A percentile compares a stretch with the other conserved stretches of the same genome.
Conservation (phyloP, 1,140 invertebrate species). For the Globodera rostochiensis region DNA sequence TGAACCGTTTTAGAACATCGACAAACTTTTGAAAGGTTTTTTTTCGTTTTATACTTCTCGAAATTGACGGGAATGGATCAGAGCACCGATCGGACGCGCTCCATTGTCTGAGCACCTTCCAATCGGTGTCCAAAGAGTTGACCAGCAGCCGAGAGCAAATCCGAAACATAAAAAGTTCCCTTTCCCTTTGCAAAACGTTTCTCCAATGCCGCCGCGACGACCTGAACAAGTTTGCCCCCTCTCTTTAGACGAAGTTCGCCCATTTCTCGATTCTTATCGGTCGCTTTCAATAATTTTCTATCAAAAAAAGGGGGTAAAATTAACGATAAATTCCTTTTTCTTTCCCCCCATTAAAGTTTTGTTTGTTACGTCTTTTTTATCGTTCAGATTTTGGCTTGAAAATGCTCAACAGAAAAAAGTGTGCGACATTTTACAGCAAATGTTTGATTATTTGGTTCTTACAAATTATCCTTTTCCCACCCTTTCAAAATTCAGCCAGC, state of each 20-base stretch:
- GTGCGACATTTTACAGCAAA: slow-evolving; percentile 57
- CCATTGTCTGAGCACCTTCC: slow-evolving; percentile 83
- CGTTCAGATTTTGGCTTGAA: slow-evolving; percentile 57
- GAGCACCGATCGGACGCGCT: slow-evolving; percentile 84
- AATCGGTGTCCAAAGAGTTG: slow-evolving; percentile 73
- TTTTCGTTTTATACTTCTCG: neutral
- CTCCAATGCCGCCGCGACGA: slow-evolving; percentile 88
- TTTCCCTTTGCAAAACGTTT: slow-evolving; percentile 84
- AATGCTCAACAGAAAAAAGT: slow-evolving; percentile 58
- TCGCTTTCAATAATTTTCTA: too few species aligned
- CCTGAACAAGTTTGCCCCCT: slow-evolving; percentile 73
- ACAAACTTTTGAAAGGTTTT: slow-evolving; percentile 79
- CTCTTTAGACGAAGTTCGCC: too few species aligned
- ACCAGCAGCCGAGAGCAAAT: slow-evolving; percentile 78
- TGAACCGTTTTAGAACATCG: slow-evolving; percentile 70
- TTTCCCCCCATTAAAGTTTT: neutral
- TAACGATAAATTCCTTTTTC: neutral
- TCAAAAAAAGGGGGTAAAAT: too few species aligned
- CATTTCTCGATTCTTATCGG: too few species aligned
- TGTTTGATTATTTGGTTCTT: slow-evolving; percentile 47
- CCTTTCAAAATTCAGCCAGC: slow-evolving; percentile 44
- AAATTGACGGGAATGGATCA: slow-evolving; percentile 46
- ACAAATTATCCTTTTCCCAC: slow-evolving; percentile 12
- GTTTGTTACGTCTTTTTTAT: neutral
- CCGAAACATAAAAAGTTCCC: slow-evolving; percentile 81